These are phyloP conservation scores for Hippoglossus stenolepis DNA, from an alignment of 2,113 vertebrate species.

Conservation along the genomic window DNA sequence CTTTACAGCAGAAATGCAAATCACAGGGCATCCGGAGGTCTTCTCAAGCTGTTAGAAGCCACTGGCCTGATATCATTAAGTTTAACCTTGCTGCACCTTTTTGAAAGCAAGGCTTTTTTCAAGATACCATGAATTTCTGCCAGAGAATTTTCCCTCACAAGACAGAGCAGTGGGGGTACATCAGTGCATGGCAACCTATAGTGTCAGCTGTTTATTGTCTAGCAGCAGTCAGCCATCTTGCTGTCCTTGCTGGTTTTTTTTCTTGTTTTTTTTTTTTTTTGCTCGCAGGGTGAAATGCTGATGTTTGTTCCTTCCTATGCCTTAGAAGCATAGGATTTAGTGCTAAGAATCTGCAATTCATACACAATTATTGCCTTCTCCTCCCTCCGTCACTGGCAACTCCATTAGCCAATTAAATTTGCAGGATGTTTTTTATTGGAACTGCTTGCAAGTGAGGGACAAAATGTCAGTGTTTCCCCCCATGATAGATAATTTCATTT, in stretches of 20 bases:
- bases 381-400: constrained; percentile 43
- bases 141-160: constrained; percentile 53
- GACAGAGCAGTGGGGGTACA: constrained; percentile 58
- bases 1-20: constrained; percentile 61
- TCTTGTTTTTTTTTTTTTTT: constrained; percentile 33
- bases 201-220: constrained; percentile 79
- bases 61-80: constrained; percentile 59
- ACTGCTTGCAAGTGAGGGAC: constrained; percentile 46
- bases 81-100: constrained; percentile 52
- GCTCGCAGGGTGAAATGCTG: constrained; percentile 71
- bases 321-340: constrained; percentile 62
- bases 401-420: constrained; percentile 64
- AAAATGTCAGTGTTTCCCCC: constrained; percentile 51
- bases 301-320: constrained; percentile 70
- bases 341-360: constrained; percentile 69
- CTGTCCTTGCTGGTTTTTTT: constrained; percentile 75
- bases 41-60: constrained; percentile 48
- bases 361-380: constrained; percentile 68
- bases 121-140: constrained; percentile 41
- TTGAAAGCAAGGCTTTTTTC: constrained; percentile 35
- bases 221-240: constrained; percentile 73
- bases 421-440: constrained; percentile 48
- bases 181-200: constrained; percentile 63
- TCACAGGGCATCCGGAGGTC: constrained; percentile 53
- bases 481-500: constrained; percentile 65